Percentiles rank a stretch among this genome's conserved stretches.
Evolutionary conservation across 2,113 vertebrate genomes (phyloP).

Genomic region (Triplophysa tibetana): DNA sequence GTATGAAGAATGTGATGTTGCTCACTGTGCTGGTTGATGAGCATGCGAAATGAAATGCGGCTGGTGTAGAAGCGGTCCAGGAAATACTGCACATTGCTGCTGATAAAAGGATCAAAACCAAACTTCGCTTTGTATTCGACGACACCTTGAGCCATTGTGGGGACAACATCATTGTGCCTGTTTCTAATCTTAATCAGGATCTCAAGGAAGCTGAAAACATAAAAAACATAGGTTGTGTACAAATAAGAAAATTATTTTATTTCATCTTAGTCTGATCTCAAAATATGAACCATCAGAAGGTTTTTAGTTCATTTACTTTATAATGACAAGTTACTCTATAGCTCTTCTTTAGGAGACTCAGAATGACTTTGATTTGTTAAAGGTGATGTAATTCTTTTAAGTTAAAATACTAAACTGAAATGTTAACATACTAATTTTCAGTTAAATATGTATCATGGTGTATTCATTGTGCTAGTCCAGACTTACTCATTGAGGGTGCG

Average conservation of each 20-base stretch:
- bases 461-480: neutral
- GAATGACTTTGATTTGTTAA: too few relatives aligned
- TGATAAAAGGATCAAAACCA: slow-evolving; percentile 85
- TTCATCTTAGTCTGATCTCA: neutral
- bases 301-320: too few relatives aligned
- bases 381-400: too few relatives aligned
- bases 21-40: slow-evolving; percentile 87
- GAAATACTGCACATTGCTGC: slow-evolving; percentile 88
- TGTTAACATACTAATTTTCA: neutral
- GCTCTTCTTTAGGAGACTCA: too few relatives aligned
- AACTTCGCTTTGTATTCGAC: slow-evolving; percentile 89
- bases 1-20: neutral
- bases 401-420: too few relatives aligned
- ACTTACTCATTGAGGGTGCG: slow-evolving; percentile 83
- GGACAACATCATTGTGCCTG: slow-evolving; percentile 87
- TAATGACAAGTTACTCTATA: too few relatives aligned
- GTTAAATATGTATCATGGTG: too few relatives aligned
- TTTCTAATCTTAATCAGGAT: slow-evolving; percentile 84
- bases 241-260: neutral
- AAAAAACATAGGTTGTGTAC: neutral
- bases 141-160: slow-evolving; percentile 88
- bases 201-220: slow-evolving; percentile 79
- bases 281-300: neutral
- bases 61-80: slow-evolving; percentile 88
- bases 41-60: slow-evolving; percentile 87